These are phyloP conservation scores for Apamea anceps DNA, from an alignment of 2,888 invertebrate species.

Conservation along the genomic window DNA sequence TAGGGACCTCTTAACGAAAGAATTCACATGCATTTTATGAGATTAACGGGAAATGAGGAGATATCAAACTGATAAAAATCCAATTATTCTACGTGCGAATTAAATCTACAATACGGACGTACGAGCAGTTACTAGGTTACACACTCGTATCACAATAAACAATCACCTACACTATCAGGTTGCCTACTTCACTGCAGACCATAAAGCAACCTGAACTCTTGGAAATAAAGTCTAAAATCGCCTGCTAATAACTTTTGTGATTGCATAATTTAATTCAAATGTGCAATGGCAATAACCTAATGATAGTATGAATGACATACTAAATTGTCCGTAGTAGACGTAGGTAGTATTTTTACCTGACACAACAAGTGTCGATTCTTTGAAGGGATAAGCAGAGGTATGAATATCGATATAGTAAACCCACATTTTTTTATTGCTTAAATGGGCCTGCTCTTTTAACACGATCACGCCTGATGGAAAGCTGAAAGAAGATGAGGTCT, in stretches of 20 bases:
- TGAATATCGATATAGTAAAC: too few relatives aligned
- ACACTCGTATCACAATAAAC: slow-evolving; percentile 23
- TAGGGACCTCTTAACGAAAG: not conserved
- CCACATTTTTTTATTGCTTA: too few relatives aligned
- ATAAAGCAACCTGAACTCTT: not conserved
- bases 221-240: slow-evolving; percentile 39
- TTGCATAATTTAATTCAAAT: slow-evolving; percentile 57
- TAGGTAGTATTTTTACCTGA: slow-evolving; percentile 9
- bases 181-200: slow-evolving; percentile 5
- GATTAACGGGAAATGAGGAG: not conserved
- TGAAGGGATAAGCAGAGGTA: not conserved
- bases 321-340: not conserved
- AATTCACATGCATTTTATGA: not conserved
- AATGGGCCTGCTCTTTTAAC: too few relatives aligned
- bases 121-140: slow-evolving; percentile 27
- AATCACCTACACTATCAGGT: slow-evolving; percentile 48
- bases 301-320: slow-evolving; percentile 23
- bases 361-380: too few relatives aligned
- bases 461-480: too few relatives aligned
- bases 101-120: slow-evolving; percentile 21
- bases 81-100: slow-evolving; percentile 8
- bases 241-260: not conserved
- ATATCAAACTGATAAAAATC: not conserved
- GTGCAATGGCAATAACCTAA: slow-evolving; percentile 56
- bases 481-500: too few relatives aligned